These are phyloP conservation scores for Epistrophe grossulariae DNA, from an alignment of 2,888 invertebrate species.

Conservation along the genomic window DNA sequence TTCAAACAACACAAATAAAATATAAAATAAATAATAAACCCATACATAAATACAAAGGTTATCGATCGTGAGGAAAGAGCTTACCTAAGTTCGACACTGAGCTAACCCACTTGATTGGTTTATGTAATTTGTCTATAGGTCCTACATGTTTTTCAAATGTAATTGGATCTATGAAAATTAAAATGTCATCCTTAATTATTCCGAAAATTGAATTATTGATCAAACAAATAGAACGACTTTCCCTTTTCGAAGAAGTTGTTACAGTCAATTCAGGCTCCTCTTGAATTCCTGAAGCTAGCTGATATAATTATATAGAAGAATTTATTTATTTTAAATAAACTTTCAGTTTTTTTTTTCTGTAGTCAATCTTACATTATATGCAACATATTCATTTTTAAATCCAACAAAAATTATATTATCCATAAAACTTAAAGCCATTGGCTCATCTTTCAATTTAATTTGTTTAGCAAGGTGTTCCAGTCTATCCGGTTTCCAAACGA, in stretches of 20 bases:
- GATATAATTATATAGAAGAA: neutral
- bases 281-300: slow-evolving; percentile 61
- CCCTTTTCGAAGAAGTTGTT: slow-evolving; percentile 90
- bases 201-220: slow-evolving; percentile 91
- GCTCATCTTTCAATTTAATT: slow-evolving; percentile 91
- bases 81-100: slow-evolving; percentile 80
- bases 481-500: slow-evolving; percentile 92
- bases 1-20: slow-evolving; percentile 49
- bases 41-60: slow-evolving; percentile 82
- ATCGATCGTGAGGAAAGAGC: slow-evolving; percentile 25
- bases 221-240: slow-evolving; percentile 92
- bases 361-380: slow-evolving; percentile 87
- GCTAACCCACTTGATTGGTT: slow-evolving; percentile 80
- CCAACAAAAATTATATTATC: slow-evolving; percentile 94
- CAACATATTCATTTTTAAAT: slow-evolving; percentile 91
- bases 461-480: slow-evolving; percentile 87
- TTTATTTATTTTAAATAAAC: neutral
- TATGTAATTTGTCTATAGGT: neutral
- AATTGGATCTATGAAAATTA: slow-evolving; percentile 92
- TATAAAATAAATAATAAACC: neutral
- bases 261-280: slow-evolving; percentile 93
- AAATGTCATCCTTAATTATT: slow-evolving; percentile 93
- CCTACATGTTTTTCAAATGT: neutral
- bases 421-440: slow-evolving; percentile 92
- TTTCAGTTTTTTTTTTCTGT: neutral